phyloP scores from a whole-genome alignment of 1,140 invertebrate species.

The Aphis gossypii region DNA sequence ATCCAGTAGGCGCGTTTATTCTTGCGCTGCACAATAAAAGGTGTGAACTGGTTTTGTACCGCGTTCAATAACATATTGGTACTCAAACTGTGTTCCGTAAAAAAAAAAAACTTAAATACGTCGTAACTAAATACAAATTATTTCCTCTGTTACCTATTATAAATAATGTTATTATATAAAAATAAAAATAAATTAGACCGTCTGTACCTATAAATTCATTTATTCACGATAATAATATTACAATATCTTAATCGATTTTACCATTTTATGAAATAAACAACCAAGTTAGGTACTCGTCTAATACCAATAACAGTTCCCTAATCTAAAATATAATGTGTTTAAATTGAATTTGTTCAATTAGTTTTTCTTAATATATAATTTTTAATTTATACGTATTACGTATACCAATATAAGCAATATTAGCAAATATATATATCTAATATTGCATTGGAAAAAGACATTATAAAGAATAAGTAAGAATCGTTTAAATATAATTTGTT shows the following conservation, averaged over 20 bases:
- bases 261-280: not conserved
- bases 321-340: not conserved
- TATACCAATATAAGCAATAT: not conserved
- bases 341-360: not conserved
- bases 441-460: not conserved
- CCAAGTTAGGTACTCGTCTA: not conserved
- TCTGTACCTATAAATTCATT: not conserved
- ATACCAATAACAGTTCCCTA: not conserved
- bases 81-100: conserved; percentile 27
- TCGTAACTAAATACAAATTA: not conserved
- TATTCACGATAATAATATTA: not conserved
- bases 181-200: not conserved
- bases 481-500: conserved; percentile 14
- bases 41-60: conserved; percentile 57
- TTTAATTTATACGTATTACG: not conserved
- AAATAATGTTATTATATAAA: not conserved
- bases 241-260: not conserved
- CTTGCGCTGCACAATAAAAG: conserved; percentile 54
- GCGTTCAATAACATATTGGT: conserved; percentile 45
- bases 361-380: not conserved
- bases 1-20: conserved; percentile 48
- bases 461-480: not conserved
- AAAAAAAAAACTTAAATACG: not conserved
- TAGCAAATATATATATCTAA: not conserved
- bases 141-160: not conserved